Percentiles rank a stretch among this genome's conserved stretches.
Conservation (phyloP, 2,797 vertebrate species). For the Atherinosoma microstoma region DNA sequence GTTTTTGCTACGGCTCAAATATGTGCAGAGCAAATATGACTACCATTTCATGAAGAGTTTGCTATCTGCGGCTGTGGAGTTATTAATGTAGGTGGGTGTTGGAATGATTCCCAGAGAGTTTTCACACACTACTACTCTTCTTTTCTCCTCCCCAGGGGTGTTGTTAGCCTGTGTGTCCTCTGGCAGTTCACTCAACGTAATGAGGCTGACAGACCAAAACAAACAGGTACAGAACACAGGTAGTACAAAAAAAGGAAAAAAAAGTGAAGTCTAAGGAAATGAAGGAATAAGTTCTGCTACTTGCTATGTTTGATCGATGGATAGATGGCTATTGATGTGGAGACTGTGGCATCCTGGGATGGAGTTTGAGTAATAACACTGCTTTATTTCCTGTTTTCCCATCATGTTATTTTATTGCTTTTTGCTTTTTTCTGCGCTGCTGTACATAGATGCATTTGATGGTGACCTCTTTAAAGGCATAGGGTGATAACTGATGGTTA, state of each 20-base stretch:
- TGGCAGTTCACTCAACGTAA: constrained; percentile 71
- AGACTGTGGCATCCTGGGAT: constrained; percentile 14
- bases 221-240: constrained; percentile 64
- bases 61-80: constrained; percentile 57
- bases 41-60: constrained; percentile 49
- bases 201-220: constrained; percentile 77
- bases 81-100: constrained; percentile 72
- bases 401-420: constrained; percentile 6
- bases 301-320: constrained; percentile 29
- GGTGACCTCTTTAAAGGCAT: constrained; percentile 35
- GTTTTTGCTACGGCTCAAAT: constrained; percentile 35
- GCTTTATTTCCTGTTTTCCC: neutral
- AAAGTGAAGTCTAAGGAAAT: constrained; percentile 26
- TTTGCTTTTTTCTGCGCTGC: constrained; percentile 6
- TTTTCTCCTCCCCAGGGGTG: constrained; percentile 61
- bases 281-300: constrained; percentile 29
- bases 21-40: constrained; percentile 61
- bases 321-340: constrained; percentile 18
- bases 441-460: constrained; percentile 37
- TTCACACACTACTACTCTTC: constrained; percentile 60
- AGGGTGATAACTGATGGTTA: constrained; percentile 54
- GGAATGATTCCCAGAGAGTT: constrained; percentile 74
- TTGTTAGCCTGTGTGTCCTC: constrained; percentile 71
- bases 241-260: constrained; percentile 7
- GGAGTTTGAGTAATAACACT: constrained; percentile 15